These are phyloP conservation scores for Coryphaenoides rupestris DNA, from an alignment of 2,113 vertebrate species.

Conservation along the genomic window DNA sequence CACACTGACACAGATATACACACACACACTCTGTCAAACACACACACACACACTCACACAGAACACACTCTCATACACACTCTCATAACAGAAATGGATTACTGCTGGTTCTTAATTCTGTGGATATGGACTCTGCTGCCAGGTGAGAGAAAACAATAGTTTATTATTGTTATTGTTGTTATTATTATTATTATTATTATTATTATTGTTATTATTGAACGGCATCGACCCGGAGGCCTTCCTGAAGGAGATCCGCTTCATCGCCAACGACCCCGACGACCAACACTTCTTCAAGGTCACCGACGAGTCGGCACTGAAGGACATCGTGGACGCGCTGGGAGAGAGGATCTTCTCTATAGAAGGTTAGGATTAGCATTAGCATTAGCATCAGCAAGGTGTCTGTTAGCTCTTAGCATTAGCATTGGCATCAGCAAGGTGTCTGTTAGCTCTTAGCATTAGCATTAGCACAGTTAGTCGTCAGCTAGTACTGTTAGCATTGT, in stretches of 20 bases:
- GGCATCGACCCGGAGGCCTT: slow-evolving; percentile 93
- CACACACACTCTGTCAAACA: neutral
- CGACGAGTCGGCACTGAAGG: slow-evolving; percentile 89
- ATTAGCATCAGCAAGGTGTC: neutral
- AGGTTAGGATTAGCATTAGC: slow-evolving; percentile 65
- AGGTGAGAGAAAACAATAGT: neutral
- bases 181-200: too few relatives aligned
- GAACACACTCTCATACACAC: neutral
- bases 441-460: neutral
- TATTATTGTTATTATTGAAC: too few relatives aligned
- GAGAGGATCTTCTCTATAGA: slow-evolving; percentile 93
- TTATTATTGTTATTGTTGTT: too few relatives aligned
- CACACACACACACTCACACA: too few relatives aligned
- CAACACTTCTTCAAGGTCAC: slow-evolving; percentile 95
- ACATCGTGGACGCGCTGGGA: slow-evolving; percentile 92
- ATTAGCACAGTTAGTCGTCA: neutral
- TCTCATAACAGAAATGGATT: neutral
- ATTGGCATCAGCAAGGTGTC: neutral
- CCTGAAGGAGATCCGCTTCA: slow-evolving; percentile 90
- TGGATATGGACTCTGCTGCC: neutral
- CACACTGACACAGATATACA: neutral
- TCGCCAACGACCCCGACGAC: slow-evolving; percentile 92
- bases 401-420: neutral
- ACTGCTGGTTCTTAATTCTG: neutral
- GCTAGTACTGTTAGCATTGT: neutral